Conservation (phyloP, 2,888 invertebrate genomes). For the Dascillus cervinus region DNA sequence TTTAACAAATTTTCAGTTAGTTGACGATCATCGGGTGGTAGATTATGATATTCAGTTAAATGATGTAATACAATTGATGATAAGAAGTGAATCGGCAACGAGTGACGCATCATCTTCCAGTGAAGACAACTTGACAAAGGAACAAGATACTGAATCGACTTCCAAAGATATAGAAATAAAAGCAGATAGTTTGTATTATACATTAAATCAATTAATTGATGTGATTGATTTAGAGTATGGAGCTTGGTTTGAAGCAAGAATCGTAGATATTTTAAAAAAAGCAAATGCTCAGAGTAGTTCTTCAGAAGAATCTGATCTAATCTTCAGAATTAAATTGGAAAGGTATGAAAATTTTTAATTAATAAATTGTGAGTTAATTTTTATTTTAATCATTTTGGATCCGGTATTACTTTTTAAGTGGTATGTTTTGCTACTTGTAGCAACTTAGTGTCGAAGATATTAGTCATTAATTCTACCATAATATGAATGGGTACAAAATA, state of each 20-base stretch:
- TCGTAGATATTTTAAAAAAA: constrained; percentile 46
- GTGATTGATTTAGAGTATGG: constrained; percentile 53
- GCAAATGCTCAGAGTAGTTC: constrained; percentile 4
- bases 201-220: constrained; percentile 68
- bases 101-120: constrained; percentile 6
- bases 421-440: no score
- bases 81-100: constrained; percentile 30
- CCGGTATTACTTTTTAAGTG: no score
- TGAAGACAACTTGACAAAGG: not conserved
- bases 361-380: no score
- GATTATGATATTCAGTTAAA: constrained; percentile 71
- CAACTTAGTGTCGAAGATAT: no score
- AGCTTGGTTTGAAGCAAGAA: constrained; percentile 67
- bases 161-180: constrained; percentile 19
- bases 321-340: constrained; percentile 42
- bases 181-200: no score
- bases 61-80: constrained; percentile 65
- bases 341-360: no score
- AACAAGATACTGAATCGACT: constrained; percentile 13
- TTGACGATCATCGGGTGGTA: constrained; percentile 64
- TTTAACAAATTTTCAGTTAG: constrained; percentile 47
- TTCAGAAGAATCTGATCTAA: no score
- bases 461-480: no score
- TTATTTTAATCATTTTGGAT: no score
- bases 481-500: no score